These are phyloP conservation scores for Chrysomallon squamiferum DNA, from an alignment of 1,140 invertebrate species.

Conservation along the genomic window DNA sequence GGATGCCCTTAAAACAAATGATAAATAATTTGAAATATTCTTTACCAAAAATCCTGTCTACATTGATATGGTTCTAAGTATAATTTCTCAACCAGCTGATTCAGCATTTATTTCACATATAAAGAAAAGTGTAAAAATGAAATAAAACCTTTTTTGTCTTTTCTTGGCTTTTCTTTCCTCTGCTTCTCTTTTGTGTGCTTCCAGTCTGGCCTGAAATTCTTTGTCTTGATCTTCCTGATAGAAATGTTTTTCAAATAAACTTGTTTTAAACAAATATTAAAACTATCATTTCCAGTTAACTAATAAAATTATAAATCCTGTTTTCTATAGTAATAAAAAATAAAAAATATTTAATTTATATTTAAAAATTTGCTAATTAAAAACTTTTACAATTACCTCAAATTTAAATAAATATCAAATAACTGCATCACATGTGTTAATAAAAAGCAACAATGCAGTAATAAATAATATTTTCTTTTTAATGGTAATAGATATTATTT, in stretches of 20 bases:
- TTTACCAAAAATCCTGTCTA: not conserved
- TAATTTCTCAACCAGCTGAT: not conserved
- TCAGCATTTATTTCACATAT: not conserved
- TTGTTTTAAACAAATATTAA: no score
- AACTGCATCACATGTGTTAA: no score
- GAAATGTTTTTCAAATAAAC: no score
- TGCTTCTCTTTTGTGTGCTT: slow-evolving; percentile 77
- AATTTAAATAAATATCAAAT: not conserved
- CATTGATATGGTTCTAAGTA: not conserved
- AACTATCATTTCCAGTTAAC: not conserved
- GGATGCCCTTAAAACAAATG: not conserved
- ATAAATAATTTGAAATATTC: not conserved
- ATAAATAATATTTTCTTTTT: no score
- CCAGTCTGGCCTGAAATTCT: slow-evolving; percentile 81
- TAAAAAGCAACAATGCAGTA: no score
- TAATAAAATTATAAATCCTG: not conserved
- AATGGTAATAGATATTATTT: no score
- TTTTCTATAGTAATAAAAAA: not conserved
- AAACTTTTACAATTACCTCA: not conserved
- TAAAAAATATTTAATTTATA: not conserved
- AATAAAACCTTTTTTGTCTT: slow-evolving; percentile 55
- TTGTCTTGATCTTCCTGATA: slow-evolving; percentile 79
- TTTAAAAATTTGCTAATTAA: not conserved
- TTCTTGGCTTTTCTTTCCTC: slow-evolving; percentile 71
- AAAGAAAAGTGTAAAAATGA: not conserved